These are phyloP conservation scores for Tokudaia muenninki DNA, from an alignment of 2,797 vertebrate genomes.

Conservation along the genomic window DNA sequence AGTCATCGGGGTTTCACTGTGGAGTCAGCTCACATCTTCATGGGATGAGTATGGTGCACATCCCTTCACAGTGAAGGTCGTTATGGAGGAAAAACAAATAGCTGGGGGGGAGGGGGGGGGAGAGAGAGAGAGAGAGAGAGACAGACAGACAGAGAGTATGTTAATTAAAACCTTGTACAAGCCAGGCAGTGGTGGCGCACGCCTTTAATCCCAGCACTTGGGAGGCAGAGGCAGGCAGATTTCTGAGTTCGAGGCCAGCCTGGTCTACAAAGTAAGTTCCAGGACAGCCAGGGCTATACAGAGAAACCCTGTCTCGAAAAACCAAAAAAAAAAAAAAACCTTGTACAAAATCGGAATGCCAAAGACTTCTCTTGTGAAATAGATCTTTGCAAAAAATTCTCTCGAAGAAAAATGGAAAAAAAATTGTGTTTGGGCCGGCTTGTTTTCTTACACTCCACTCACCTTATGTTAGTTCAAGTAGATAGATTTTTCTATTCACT, in stretches of 20 bases:
- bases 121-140: no score
- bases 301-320: no score
- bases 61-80: neutral
- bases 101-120: accelerated
- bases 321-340: neutral
- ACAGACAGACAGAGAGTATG: no score
- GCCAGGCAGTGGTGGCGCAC: no score
- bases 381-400: neutral
- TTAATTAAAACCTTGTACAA: no score
- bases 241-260: no score
- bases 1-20: neutral
- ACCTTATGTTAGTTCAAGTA: neutral
- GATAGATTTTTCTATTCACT: constrained; percentile 12
- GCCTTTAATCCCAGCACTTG: no score
- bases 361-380: constrained; percentile 30
- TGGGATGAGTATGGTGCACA: neutral
- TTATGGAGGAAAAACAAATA: neutral
- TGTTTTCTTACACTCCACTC: neutral
- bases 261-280: no score
- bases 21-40: neutral
- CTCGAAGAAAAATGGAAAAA: neutral
- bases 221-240: no score
- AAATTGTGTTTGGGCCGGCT: constrained; percentile 3
- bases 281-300: no score
- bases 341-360: neutral